phyloP scores from a whole-genome alignment of 37 sponge, comb jelly and placozoan genomes.

The Spongilla lacustris region DNA sequence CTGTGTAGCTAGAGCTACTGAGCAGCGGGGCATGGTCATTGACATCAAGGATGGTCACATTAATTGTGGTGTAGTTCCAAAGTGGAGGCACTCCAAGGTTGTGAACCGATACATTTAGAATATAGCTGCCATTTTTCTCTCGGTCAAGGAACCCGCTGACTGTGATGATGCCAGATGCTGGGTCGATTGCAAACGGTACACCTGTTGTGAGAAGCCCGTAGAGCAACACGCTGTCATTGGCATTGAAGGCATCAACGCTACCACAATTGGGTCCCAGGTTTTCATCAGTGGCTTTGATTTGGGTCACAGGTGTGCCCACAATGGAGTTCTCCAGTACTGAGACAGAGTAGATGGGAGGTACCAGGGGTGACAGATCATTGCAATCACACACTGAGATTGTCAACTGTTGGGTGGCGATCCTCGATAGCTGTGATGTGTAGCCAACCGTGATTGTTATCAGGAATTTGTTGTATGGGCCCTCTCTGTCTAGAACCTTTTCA shows the following conservation, averaged over 20 bases:
- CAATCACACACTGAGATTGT: constrained; percentile 68
- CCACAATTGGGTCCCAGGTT: constrained; percentile 66
- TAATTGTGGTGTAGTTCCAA: constrained; percentile 28
- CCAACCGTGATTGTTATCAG: constrained; percentile 24
- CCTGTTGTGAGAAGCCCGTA: constrained; percentile 23
- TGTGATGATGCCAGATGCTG: constrained; percentile 39
- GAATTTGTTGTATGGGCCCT: constrained; percentile 31
- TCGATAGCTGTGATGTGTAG: background rate
- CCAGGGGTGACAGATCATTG: constrained; percentile 75
- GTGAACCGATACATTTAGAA: constrained; percentile 25
- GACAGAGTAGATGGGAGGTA: background rate
- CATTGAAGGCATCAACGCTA: constrained; percentile 6
- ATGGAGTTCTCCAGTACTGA: constrained; percentile 36
- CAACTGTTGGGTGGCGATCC: background rate
- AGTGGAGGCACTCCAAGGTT: constrained; percentile 59
- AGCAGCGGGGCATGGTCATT: constrained; percentile 83
- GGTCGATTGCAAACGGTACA: constrained; percentile 40
- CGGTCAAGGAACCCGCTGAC: constrained; percentile 58
- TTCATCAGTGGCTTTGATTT: constrained; percentile 26
- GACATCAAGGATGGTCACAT: constrained; percentile 63
- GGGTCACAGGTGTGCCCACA: constrained; percentile 22
- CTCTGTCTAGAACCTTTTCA: constrained; percentile 32
- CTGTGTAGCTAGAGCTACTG: constrained; percentile 11
- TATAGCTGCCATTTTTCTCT: constrained; percentile 28
- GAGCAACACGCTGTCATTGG: constrained; percentile 19